Evolutionary conservation across 2,888 invertebrate species (phyloP), one percentile per base, ranked within the genome.

Genomic region (Drosophila ochracea): DNA sequence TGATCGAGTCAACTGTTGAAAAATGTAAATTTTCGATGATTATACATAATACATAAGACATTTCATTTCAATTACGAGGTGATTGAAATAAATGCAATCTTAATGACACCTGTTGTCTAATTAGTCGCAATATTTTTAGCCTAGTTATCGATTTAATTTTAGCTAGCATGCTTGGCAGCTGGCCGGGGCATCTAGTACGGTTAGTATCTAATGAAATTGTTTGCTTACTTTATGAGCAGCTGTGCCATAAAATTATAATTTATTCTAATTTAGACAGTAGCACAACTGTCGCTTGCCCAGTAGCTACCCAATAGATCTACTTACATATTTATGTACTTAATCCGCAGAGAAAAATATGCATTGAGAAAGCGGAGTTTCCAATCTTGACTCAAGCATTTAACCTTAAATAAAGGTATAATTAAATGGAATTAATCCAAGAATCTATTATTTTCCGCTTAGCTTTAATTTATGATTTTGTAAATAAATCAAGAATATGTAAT

Each of bases 181-280:
- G 65, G 57, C 54, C 62, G 2, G 47, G 13, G 54, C 13, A 6
- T n/a, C 49, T 9, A 30, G 13, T 50, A 50, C 62, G 1, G 21
- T 49, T 47, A 10, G 11, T 37, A 25, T 60, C 76, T 80, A 89
- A 90, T 85, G 72, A 83, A 85, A 90, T 80, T 90, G 87, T 90
- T 89, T 55, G 64, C 54, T 80, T 68, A 84, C 73, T 76, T 78
- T 78, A 87, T 90, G 80, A 88, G 68, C 84, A 84, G 89, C 84
- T 84, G 84, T 73, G 89, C 86, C 50, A 72, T 80, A 70, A 83
- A 88, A 83, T 77, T 73, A 65, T 83, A 88, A 90, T 90, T 90
- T 80, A 89, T 85, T 78, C 66, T 83, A 80, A 90, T 84, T 73
- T 70, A 59, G 68, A 70, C 88, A 71, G 76, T 58, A 71, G 73